Evolutionary conservation across 2,113 vertebrate genomes (phyloP).

Genomic region (Anthoscopus minutus): DNA sequence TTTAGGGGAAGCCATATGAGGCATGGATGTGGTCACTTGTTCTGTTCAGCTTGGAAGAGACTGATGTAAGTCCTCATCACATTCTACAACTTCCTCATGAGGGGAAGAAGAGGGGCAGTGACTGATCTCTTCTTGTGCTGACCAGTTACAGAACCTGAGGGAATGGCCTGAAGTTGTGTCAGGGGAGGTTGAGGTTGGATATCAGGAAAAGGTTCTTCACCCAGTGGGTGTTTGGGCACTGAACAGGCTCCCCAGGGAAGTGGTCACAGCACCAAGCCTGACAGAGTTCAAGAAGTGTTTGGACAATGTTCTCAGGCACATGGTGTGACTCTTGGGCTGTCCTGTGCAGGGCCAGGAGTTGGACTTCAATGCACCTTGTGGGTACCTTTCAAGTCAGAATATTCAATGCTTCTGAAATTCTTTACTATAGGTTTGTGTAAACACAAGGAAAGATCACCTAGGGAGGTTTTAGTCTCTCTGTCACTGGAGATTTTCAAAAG

Average conservation of each 20-base stretch:
- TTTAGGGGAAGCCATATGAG: accelerated
- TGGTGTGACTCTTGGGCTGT: neutral
- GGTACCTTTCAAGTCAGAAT: neutral
- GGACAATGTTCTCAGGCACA: neutral
- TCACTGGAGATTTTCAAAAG: neutral
- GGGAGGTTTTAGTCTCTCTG: neutral
- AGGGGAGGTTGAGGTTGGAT: neutral
- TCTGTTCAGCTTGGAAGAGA: neutral
- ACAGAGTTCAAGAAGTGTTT: accelerated
- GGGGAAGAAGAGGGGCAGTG: neutral
- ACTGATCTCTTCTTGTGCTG: neutral
- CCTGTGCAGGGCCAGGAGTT: neutral
- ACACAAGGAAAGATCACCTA: neutral
- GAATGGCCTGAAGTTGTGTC: neutral
- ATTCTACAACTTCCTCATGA: accelerated
- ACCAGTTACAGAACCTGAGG: accelerated
- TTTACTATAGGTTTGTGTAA: neutral
- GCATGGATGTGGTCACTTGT: accelerated
- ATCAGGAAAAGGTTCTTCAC: neutral
- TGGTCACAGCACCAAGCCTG: neutral
- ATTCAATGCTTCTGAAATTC: neutral
- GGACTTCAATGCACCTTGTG: neutral
- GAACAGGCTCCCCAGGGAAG: neutral
- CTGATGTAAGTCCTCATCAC: neutral
- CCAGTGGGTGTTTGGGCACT: accelerated